phyloP scores from a whole-genome alignment of 2,888 invertebrate genomes.

The Villa cingulata region DNA sequence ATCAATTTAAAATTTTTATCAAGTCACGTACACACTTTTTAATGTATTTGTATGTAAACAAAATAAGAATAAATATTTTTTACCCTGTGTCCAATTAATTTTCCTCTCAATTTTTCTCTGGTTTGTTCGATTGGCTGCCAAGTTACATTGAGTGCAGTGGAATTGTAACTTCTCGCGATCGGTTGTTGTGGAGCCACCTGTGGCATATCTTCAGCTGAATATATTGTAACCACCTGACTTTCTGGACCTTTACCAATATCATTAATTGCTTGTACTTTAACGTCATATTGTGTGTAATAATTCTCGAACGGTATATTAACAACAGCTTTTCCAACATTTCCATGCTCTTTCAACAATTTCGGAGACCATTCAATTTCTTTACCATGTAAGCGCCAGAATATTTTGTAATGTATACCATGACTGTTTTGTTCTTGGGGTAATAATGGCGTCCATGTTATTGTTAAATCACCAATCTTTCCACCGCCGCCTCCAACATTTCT shows the following conservation, averaged over 20 bases:
- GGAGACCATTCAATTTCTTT: conserved; percentile 65
- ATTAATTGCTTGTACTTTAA: conserved; percentile 74
- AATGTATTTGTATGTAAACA: too few relatives aligned
- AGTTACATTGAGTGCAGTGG: conserved; percentile 81
- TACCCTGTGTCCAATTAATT: conserved; percentile 80
- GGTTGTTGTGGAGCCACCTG: conserved; percentile 78
- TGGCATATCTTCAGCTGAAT: conserved; percentile 86
- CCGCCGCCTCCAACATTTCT: conserved; percentile 80
- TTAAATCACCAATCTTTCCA: conserved; percentile 87
- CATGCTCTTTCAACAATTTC: conserved; percentile 45
- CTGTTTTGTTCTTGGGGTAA: conserved; percentile 72
- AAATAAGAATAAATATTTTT: too few relatives aligned
- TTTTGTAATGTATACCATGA: conserved; percentile 74
- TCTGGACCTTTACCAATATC: conserved; percentile 70
- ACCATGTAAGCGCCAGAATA: conserved; percentile 69
- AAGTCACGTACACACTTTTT: background rate
- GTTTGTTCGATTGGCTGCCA: conserved; percentile 81
- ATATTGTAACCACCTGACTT: conserved; percentile 59
- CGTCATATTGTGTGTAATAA: conserved; percentile 73
- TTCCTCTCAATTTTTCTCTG: conserved; percentile 72
- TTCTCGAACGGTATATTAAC: conserved; percentile 58
- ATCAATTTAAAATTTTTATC: background rate
- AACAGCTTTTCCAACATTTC: conserved; percentile 66
- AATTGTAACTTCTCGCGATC: conserved; percentile 66
- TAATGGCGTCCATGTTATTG: conserved; percentile 78